Base-by-base conservation (phyloP, 2,797 vertebrate species). In the Chaetophractus vellerosus region DNA sequence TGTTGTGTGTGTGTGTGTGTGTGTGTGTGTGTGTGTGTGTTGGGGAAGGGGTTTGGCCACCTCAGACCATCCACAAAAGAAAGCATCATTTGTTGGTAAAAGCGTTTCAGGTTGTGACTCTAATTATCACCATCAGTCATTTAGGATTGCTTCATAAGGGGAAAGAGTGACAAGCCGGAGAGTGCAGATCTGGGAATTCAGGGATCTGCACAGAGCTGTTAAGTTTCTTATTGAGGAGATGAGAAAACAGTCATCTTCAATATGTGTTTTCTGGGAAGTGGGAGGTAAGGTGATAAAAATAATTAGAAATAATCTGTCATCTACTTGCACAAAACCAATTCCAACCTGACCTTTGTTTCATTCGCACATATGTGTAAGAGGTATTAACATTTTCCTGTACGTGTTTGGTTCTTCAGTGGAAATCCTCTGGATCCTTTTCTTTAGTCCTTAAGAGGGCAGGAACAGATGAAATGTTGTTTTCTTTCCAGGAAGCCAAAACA, bases 31-130 rank as follows among this genome's bases (percentile, higher is more conserved):
- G 31, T 61, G 19, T 11, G 9, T 16, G 5, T 68, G 41, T 33
- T 23, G 31, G 6, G 12, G 61, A 21, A 3, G 5, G 1, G 21
- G 15, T 36, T 1, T 45, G 38, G 11, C 0, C 0, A 0, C 12
- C 3, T 16, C 12, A 7, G 61, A 2, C 0, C 9, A 4, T 6
- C 59, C 11, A 4, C 4, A 33, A 6, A 18, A 81, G n/a, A 83
- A 55, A 5, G 23, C 36, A 2, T 61, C 14, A 2, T 33, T 23
- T n/a, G 2, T 41, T 38, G 33, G 15, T 16, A 38, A 71, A n/a
- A 7, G 1, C 0, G 0, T 45, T 38, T 85, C 18, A 23, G 6
- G 28, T 45, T 28, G 55, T 33, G 19, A 14, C 11, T 11, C 33
- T 36, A 4, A 31, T 1, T 14, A 16, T 55, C 36, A 16, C 33